These are phyloP conservation scores for Felis catus DNA, from an alignment of 2,113 vertebrate genomes.

Conservation along the genomic window DNA sequence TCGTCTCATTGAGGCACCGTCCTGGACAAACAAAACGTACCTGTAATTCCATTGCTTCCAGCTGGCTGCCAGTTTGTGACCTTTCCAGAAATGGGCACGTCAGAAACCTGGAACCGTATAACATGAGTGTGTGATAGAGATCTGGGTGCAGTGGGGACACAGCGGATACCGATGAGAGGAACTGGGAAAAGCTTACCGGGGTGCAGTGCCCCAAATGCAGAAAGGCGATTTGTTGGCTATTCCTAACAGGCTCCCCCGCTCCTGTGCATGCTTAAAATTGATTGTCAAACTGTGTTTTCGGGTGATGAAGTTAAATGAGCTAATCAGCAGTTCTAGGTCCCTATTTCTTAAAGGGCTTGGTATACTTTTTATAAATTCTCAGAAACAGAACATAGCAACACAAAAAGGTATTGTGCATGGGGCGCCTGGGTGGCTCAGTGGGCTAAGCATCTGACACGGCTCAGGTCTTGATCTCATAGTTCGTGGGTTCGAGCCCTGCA, in stretches of 20 bases:
- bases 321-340: background rate
- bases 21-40: background rate
- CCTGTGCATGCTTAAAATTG: background rate
- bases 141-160: background rate
- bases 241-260: background rate
- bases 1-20: background rate
- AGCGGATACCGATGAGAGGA: background rate
- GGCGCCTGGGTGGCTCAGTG: too few species aligned
- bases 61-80: background rate
- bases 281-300: background rate
- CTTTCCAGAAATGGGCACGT: background rate
- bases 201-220: background rate
- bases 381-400: background rate
- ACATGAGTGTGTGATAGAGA: background rate
- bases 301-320: background rate
- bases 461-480: too few species aligned
- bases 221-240: background rate
- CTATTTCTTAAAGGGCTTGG: background rate
- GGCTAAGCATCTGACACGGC: too few species aligned
- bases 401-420: background rate
- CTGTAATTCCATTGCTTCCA: background rate
- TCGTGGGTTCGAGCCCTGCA: too few species aligned
- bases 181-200: background rate
- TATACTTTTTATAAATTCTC: background rate
- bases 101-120: background rate